These are phyloP conservation scores for Drosophila burlai DNA, from an alignment of 1,140 invertebrate genomes.

Conservation along the genomic window DNA sequence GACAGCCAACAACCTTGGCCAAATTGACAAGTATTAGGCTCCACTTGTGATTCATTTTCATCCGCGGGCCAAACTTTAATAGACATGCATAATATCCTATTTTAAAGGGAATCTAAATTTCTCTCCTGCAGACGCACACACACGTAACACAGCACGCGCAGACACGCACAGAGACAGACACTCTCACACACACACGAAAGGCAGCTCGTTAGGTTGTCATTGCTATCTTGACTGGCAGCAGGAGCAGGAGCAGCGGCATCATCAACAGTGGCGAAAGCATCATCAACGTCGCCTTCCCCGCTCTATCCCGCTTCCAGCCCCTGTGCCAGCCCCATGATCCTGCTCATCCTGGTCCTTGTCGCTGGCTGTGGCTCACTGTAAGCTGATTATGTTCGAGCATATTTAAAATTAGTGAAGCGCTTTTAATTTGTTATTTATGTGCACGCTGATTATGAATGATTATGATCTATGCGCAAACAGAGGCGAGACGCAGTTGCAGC, in stretches of 20 bases:
- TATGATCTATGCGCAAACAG: conserved; percentile 82
- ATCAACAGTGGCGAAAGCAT: conserved; percentile 50
- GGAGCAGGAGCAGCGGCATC: conserved; percentile 43
- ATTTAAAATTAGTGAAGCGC: conserved; percentile 84
- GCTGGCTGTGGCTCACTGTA: conserved; percentile 46
- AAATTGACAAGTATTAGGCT: no score
- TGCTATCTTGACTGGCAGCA: conserved; percentile 78
- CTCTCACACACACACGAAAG: conserved; percentile 24
- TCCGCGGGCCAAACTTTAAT: background rate
- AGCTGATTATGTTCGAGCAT: conserved; percentile 84
- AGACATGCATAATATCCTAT: conserved; percentile 17
- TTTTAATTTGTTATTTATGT: conserved; percentile 84
- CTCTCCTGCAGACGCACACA: conserved; percentile 21
- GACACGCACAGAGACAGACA: conserved; percentile 47
- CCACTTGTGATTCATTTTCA: no score
- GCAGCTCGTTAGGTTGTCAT: conserved; percentile 78
- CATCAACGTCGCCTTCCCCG: conserved; percentile 21
- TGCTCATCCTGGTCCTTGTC: conserved; percentile 23
- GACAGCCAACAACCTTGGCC: no score
- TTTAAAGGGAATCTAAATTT: conserved; percentile 56
- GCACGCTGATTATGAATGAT: conserved; percentile 83
- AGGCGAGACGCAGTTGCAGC: conserved; percentile 49
- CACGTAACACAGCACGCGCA: conserved; percentile 30
- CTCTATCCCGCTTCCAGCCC: background rate
- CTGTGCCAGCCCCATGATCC: conserved; percentile 15